A percentile compares a stretch with the other conserved stretches of the same genome.
These are phyloP conservation scores for Podotricha telesiphe DNA, from an alignment of 2,888 invertebrate species.

Conservation along the genomic window DNA sequence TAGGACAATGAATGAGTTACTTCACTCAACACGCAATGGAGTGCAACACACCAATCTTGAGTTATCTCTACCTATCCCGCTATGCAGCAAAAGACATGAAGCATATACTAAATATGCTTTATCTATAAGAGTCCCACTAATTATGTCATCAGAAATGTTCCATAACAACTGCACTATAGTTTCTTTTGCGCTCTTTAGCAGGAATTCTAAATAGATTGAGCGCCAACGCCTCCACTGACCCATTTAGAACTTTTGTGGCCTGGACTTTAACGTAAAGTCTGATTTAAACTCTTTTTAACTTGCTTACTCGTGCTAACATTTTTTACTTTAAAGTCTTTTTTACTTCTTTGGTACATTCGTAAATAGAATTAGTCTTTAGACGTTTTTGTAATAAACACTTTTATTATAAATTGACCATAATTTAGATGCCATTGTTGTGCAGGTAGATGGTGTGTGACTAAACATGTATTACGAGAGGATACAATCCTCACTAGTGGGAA, in stretches of 20 bases:
- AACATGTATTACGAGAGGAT: too few relatives aligned
- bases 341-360: not conserved
- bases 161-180: not conserved
- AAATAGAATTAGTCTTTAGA: not conserved
- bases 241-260: constrained; percentile 30
- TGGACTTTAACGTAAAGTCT: constrained; percentile 20
- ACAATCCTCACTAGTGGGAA: too few relatives aligned
- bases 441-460: too few relatives aligned
- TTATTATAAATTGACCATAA: not conserved
- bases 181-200: constrained; percentile 8
- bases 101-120: too few relatives aligned
- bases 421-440: too few relatives aligned
- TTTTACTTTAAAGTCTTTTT: constrained; percentile 6
- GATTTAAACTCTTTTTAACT: constrained; percentile 16
- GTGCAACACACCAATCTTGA: too few relatives aligned
- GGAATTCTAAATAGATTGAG: constrained; percentile 18
- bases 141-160: not conserved
- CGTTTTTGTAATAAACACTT: not conserved
- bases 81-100: too few relatives aligned
- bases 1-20: too few relatives aligned
- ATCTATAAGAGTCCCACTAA: not conserved
- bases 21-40: too few relatives aligned
- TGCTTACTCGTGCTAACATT: constrained; percentile 3
- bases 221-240: constrained; percentile 27
- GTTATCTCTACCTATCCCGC: too few relatives aligned